These are phyloP conservation scores for Eristalis intricaria DNA, from an alignment of 2,888 invertebrate species.

Conservation along the genomic window DNA sequence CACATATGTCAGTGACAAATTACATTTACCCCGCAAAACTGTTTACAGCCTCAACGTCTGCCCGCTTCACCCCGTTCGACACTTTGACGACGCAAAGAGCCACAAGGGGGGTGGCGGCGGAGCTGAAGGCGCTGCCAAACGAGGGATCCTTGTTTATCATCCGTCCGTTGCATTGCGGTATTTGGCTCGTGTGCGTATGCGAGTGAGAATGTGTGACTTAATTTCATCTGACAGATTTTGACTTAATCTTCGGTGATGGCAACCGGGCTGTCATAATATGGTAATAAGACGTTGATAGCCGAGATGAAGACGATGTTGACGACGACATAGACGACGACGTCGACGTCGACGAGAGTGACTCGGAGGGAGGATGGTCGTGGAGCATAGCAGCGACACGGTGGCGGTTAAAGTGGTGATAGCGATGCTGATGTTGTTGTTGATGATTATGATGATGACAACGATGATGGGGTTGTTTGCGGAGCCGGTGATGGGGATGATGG, in stretches of 20 bases:
- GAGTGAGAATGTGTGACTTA: conserved; percentile 49
- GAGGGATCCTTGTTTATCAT: conserved; percentile 42
- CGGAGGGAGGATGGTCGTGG: background rate
- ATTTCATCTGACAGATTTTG: conserved; percentile 69
- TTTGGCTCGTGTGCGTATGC: background rate
- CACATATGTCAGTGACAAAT: conserved; percentile 68
- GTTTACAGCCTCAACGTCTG: conserved; percentile 57
- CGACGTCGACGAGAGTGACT: background rate
- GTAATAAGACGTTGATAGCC: conserved; percentile 67
- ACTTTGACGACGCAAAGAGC: background rate
- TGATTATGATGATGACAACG: conserved; percentile 29
- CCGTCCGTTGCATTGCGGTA: conserved; percentile 49
- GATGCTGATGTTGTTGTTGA: conserved; percentile 37
- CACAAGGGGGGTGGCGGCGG: background rate
- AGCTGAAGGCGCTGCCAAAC: background rate
- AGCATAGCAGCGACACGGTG: conserved; percentile 20
- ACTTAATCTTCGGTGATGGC: conserved; percentile 63
- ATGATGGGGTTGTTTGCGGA: conserved; percentile 22
- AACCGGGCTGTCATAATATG: conserved; percentile 64
- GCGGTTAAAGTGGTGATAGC: conserved; percentile 40
- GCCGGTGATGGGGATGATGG: background rate
- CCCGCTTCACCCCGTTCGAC: conserved; percentile 17
- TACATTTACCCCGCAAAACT: conserved; percentile 65
- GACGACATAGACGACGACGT: background rate
- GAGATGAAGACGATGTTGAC: conserved; percentile 66